phyloP scores from a whole-genome alignment of 92 coral and sea anemone species.

The Plumapathes pennacea region DNA sequence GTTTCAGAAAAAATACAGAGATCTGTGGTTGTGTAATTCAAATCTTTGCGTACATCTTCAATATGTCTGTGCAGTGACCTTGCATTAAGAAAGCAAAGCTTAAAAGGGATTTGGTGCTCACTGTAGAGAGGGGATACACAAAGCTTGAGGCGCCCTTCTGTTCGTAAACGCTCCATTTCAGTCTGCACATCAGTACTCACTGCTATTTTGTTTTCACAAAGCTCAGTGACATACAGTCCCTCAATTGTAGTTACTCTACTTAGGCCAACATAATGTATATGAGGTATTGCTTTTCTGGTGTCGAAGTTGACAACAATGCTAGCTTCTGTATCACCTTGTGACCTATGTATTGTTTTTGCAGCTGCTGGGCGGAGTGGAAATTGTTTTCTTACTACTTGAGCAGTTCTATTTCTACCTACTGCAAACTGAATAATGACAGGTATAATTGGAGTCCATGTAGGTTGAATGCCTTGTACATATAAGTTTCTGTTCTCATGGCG shows the following conservation, averaged over 20 bases:
- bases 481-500: conserved; percentile 21
- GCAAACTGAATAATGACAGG: conserved; percentile 69
- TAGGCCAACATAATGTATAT: conserved; percentile 69
- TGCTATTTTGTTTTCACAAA: conserved; percentile 72
- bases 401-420: conserved; percentile 62
- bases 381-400: conserved; percentile 72
- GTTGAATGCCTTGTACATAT: conserved; percentile 44
- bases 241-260: conserved; percentile 61
- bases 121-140: conserved; percentile 27
- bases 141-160: conserved; percentile 16
- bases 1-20: conserved; percentile 30
- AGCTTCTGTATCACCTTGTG: conserved; percentile 69
- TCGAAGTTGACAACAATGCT: conserved; percentile 54
- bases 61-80: conserved; percentile 34
- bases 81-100: conserved; percentile 39
- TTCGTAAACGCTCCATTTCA: conserved; percentile 26
- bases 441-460: conserved; percentile 71
- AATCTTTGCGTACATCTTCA: conserved; percentile 23
- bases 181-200: conserved; percentile 49
- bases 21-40: conserved; percentile 30
- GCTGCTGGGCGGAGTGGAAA: conserved; percentile 71
- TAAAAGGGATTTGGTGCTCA: conserved; percentile 10
- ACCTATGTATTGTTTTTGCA: conserved; percentile 66
- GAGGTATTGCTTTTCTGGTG: conserved; percentile 55
- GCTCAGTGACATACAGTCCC: conserved; percentile 49